Conservation (phyloP, 2,888 invertebrate genomes). For the Drosophila hawaiiensis region DNA sequence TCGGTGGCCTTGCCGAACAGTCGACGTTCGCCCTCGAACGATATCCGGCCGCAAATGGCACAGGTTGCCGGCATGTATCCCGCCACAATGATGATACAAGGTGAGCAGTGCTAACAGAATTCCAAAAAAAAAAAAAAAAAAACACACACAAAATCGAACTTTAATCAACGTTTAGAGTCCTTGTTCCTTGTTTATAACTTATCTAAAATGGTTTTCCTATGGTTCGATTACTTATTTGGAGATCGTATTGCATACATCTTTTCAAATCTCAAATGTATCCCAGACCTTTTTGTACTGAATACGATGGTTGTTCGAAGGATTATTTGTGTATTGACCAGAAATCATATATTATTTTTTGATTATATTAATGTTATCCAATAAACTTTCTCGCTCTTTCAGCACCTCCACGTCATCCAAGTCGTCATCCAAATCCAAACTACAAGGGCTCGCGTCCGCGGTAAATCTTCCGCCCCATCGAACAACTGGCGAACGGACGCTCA, state of each 20-base stretch:
- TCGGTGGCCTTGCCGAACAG: slow-evolving; percentile 85
- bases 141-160: not conserved
- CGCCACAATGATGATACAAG: slow-evolving; percentile 85
- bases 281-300: not conserved
- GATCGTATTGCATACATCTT: not conserved
- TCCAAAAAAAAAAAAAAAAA: not conserved
- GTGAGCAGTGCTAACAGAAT: slow-evolving; percentile 53
- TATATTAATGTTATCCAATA: not conserved
- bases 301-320: not conserved
- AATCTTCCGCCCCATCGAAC: slow-evolving; percentile 28
- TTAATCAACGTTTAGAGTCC: not conserved
- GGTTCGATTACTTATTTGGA: no score
- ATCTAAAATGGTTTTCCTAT: not conserved
- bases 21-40: slow-evolving; percentile 85
- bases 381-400: slow-evolving; percentile 55
- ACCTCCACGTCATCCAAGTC: slow-evolving; percentile 84
- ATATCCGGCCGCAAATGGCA: slow-evolving; percentile 84
- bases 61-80: slow-evolving; percentile 85
- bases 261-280: not conserved
- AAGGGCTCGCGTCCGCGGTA: slow-evolving; percentile 84
- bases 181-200: not conserved
- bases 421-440: slow-evolving; percentile 85
- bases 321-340: not conserved
- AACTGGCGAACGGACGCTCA: slow-evolving; percentile 30
- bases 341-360: not conserved